A percentile compares a stretch with the other conserved stretches of the same genome.
These are phyloP conservation scores for Troides aeacus DNA, from an alignment of 2,888 invertebrate genomes.

Conservation along the genomic window DNA sequence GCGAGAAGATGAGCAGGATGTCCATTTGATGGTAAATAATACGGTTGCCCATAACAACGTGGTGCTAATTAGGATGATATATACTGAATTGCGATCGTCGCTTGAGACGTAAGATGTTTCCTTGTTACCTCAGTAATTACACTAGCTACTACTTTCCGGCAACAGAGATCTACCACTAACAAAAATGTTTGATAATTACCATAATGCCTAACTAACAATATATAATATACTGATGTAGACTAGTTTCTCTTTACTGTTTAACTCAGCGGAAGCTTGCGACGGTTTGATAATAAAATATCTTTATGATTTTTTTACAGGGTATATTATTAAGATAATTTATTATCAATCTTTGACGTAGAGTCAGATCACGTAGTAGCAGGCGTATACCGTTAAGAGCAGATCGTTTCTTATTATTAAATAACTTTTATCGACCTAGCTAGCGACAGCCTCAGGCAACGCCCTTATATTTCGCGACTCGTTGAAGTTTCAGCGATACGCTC, in stretches of 20 bases:
- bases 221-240: not conserved
- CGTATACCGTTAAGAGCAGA: conserved; percentile 22
- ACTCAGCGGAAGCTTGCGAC: not conserved
- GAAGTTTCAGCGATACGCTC: conserved; percentile 13
- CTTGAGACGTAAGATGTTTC: too few species aligned
- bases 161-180: too few species aligned
- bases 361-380: conserved; percentile 19
- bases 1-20: too few species aligned
- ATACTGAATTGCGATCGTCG: too few species aligned
- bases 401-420: conserved; percentile 72
- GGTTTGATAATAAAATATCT: not conserved
- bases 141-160: too few species aligned
- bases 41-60: too few species aligned
- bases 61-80: too few species aligned
- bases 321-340: not conserved
- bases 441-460: conserved; percentile 35
- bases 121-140: too few species aligned
- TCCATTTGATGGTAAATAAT: too few species aligned
- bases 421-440: conserved; percentile 66
- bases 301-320: not conserved
- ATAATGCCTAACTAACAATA: too few species aligned
- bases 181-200: too few species aligned
- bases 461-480: conserved; percentile 20
- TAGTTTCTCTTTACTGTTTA: not conserved
- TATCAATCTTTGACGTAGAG: conserved; percentile 16